Evolutionary conservation across 2,797 vertebrate species (phyloP), one percentile per base, ranked within the genome.

Genomic region (Poeciliopsis turneri): DNA sequence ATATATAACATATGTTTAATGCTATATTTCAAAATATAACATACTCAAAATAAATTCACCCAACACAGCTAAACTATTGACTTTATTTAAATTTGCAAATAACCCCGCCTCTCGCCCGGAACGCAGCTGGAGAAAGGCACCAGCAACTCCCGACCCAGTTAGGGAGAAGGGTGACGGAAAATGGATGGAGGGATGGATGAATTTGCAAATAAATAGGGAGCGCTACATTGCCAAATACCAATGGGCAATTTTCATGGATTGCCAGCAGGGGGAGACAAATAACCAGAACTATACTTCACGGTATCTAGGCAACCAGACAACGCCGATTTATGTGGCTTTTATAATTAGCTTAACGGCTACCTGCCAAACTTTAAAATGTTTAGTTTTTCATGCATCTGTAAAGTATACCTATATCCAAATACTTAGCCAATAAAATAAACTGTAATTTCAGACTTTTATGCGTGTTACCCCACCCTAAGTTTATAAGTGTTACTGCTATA

Each of bases 271-370:
- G 93, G 91, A 84, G 90, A 90, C 87, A 90, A 43, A 85, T 5
- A 0, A 5, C 28, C 61, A 80, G 7, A 72, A 45, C 76, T 45
- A 72, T 10, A n/a, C 86, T 78, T 75, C 46, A 1, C 0, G 55
- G 89, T 91, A 76, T 79, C 92, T 66, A 74, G 83, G 92, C 89
- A 95, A 95, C 93, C 36, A 47, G 13, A 41, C 39, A 72, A 93
- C 89, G 87, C 91, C 3, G 30, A 73, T 12, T 75, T 2, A 2
- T 23, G 8, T 18, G 66, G 11, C 16, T 78, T 82, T 43, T 68
- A 4, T 0, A 25, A 49, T 84, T 83, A 88, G 75, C 78, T 72
- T 12, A 61, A 46, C 5, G 0, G 76, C 49, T 76, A 73, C 59
- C 2, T 16, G n/a, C 16, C 45, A 20, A 9, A 9, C 1, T 10